Conservation (phyloP, 2,797 vertebrate genomes). For the Graptemys geographica region DNA sequence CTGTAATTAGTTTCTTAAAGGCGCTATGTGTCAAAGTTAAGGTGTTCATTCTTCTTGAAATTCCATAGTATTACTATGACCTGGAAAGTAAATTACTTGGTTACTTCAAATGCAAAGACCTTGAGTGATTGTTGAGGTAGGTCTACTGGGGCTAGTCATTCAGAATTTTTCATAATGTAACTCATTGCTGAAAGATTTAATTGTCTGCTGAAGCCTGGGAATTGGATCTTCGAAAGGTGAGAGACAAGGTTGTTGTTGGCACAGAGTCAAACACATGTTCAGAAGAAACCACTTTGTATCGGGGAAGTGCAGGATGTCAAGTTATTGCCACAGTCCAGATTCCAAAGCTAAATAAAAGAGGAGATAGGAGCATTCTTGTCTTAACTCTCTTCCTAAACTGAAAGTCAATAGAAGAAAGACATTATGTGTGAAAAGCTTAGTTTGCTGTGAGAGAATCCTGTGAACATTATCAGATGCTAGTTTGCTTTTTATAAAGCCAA, state of each 20-base stretch:
- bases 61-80: fast-evolving
- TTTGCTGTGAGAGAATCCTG: background rate
- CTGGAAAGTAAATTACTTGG: background rate
- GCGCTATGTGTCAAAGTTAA: background rate
- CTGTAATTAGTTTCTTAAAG: background rate
- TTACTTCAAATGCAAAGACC: background rate
- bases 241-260: background rate
- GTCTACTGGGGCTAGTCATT: background rate
- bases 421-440: background rate
- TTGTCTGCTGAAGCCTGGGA: background rate
- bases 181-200: background rate
- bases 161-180: conserved; percentile 13
- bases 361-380: background rate
- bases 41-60: background rate
- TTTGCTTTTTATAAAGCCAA: background rate
- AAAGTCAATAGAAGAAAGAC: background rate
- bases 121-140: fast-evolving
- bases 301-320: background rate
- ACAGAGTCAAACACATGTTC: fast-evolving
- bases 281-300: background rate
- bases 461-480: background rate
- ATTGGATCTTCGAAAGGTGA: background rate
- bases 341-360: background rate
- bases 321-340: background rate
- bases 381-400: background rate